Evolutionary conservation across 2,888 invertebrate species (phyloP), one percentile per base, ranked within the genome.

Genomic region (Eurytoma adleriae): DNA sequence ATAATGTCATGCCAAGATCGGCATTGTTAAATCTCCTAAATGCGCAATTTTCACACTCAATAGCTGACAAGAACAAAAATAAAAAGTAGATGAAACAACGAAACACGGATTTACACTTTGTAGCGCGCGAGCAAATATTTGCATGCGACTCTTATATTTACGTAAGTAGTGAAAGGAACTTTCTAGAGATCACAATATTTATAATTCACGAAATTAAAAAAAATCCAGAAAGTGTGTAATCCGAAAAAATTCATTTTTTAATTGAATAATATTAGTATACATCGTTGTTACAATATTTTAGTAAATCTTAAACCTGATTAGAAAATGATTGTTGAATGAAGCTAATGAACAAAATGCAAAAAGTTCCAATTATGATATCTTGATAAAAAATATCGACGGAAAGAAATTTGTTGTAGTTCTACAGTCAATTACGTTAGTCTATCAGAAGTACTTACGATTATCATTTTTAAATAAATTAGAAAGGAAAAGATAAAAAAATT

Each of bases 81-180:
- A 78, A 76, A 76, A 75, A 73, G 77, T 74, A 79, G 78, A 64
- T 68, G 16, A 82, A 68, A 82, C 79, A 77, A 82, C 80, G 82
- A 83, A 74, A 80, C 78, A 73, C 62, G 72, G 70, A 82, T 77
- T 79, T 76, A 79, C 66, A 82, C 72, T 52, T 82, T 79, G 71
- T 75, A 82, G 68, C 62, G 62, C 67, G 70, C 50, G 78, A 61
- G 73, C 52, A 70, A 81, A 71, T 67, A 62, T 66, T 76, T 73
- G 64, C 72, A 40, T 70, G 75, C 57, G 13, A 68, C 73, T 73
- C 76, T 16, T 78, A 67, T 62, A 62, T 76, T 18, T 57, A 67
- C 74, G 20, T 50, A 69, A 52, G 64, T 80, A 69, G 76, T 48
- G 18, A 80, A 70, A 56, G 59, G 57, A 70, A 67, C 71, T 67